Evolutionary conservation across 2,888 invertebrate species (phyloP), one percentile per base, ranked within the genome.

Genomic region (Hofmannophila pseudospretella): DNA sequence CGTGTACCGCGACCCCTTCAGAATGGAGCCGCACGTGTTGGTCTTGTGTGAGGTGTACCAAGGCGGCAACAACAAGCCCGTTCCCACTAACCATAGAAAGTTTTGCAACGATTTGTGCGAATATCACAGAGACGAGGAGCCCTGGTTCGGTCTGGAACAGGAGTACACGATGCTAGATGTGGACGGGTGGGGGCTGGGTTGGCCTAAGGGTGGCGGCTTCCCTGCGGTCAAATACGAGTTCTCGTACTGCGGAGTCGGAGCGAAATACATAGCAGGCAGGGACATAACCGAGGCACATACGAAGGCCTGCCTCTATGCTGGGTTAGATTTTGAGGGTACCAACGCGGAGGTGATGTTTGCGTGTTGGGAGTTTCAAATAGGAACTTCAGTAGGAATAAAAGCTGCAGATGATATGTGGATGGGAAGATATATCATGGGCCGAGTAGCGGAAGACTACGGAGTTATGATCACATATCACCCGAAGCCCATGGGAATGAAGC

Each of bases 321-420:
- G 98, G 29, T 89, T 98, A 44, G 94, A 95, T 56, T 94, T 98
- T 54, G 91, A 94, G 48, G 99, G 99, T 22, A 95, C 94, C 22
- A 99, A 99, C 70, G 98, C 98, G 3, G 99, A 99, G 86, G 98
- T 98, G 14, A 97, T 97, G 97, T 95, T 93, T 12, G 94, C 94
- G 16, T 96, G 95, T 88, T 95, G 95, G 95, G 94, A 95, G 70
- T 95, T 90, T 77, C 96, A 96, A 75, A 92, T 98, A 8, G 98
- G 98, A 2, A 96, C 96, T 0, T 94, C 96, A 48, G 88, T 91
- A 44, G 97, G 97, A 0, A 95, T 97, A 44, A 89, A 89, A 33
- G 91, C 91, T 45, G 90, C 93, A 3, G 96, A 97, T 65, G 93
- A 97, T 59, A 70, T 97, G 38, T 97, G 97, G 97, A 89, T 95